Percentiles rank a stretch among this genome's conserved stretches.
Conservation (phyloP, 2,888 invertebrate species). For the Dysmachus trigonus region DNA sequence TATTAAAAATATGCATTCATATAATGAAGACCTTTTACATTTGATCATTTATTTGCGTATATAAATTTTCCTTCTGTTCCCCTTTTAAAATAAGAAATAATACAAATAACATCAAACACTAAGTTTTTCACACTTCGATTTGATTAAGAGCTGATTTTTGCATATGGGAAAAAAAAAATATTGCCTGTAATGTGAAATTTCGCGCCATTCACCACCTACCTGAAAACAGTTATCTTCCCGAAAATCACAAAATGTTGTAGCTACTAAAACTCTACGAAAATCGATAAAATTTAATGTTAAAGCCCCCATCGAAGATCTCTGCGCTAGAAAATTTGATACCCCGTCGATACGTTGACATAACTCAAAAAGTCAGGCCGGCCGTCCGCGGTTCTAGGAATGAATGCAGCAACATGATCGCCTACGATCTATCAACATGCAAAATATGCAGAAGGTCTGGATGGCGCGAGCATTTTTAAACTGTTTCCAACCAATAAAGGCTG, state of each 20-base stretch:
- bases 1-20: too few relatives aligned
- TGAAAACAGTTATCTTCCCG: background rate
- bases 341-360: constrained; percentile 7
- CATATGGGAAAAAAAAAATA: background rate
- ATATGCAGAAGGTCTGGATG: constrained; percentile 24
- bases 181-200: background rate
- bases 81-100: background rate
- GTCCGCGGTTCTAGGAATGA: constrained; percentile 34
- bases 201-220: background rate
- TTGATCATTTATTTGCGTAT: too few relatives aligned
- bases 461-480: constrained; percentile 12
- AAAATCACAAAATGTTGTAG: background rate
- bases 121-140: background rate
- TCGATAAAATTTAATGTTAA: constrained; percentile 1
- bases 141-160: background rate
- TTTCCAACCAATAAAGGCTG: constrained; percentile 24
- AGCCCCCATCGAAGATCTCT: background rate
- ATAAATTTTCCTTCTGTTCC: too few relatives aligned
- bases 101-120: background rate
- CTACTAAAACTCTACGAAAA: constrained; percentile 9
- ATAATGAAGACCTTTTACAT: too few relatives aligned
- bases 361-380: constrained; percentile 4
- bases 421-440: constrained; percentile 39
- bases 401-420: constrained; percentile 43
- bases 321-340: constrained; percentile 34